Base-by-base conservation (phyloP, 2,888 invertebrate genomes). In the Pristionchus mayeri region DNA sequence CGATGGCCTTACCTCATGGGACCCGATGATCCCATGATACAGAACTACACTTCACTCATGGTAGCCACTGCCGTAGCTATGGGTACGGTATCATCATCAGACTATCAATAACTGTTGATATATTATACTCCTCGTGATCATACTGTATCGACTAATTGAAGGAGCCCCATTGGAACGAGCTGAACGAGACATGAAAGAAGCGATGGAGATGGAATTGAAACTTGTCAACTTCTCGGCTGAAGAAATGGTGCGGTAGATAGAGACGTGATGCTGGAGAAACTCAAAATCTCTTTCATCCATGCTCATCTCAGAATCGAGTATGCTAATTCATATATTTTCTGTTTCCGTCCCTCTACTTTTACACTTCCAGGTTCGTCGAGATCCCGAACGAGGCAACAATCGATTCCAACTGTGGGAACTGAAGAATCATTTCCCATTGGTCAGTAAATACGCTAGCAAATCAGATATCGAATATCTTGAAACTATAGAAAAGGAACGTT, bases 1-100 rank as follows among this genome's bases (percentile, higher is more conserved):
- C 86, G 91, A 44, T 91, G 90, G 86, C 91, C 91, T 2, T 91
- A 91, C 78, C 81, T 91, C 24, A 87, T 85, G 75, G 91, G 91
- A 9, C 84, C 87, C 57, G 88, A 91, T 34, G 90, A 91, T 85
- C 88, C 91, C 18, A 91, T 90, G 90, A 86, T 91, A 48, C 81
- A 88, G 63, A 91, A 91, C 86, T 91, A 91, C 85, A 91, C 91
- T 30, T 87, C 89, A 16, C 86, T 91, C 24, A 91, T 91, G 89
- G 88, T 87, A 24, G 76, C 87, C 84, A 91, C 90, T 0, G 90
- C 90, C 11, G 86, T 90, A 30, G 85, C 87, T 16, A 60, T 90
- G 37, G 88, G 88, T 88, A 79, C 50, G 75, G 57, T 54, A 40
- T 0, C 18, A 11, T 6, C 30, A 27, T 18, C 37, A 24, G 44